phyloP scores from a whole-genome alignment of 2,888 invertebrate genomes.

The Sphinx pinastri region DNA sequence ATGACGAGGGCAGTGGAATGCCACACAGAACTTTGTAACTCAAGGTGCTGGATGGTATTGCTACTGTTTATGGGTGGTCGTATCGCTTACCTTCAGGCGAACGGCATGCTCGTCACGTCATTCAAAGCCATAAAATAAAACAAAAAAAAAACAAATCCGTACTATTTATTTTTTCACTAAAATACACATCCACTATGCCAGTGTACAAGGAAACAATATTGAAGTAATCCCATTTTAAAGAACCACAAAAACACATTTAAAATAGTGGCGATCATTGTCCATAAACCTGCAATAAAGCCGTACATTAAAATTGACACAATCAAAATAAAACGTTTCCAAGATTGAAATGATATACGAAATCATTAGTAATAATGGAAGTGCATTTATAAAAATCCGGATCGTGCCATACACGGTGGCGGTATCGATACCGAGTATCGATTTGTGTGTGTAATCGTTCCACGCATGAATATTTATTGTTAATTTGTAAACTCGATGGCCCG shows the following conservation, averaged over 20 bases:
- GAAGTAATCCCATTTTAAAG: neutral
- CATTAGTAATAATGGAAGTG: conserved; percentile 44
- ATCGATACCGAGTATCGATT: conserved; percentile 49
- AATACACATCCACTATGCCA: neutral
- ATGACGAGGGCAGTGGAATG: no score
- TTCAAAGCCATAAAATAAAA: no score
- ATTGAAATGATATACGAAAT: conserved; percentile 37
- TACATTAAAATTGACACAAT: conserved; percentile 26
- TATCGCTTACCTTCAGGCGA: no score
- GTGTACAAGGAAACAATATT: neutral
- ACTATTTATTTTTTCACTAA: no score
- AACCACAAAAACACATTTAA: neutral
- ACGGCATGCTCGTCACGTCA: no score
- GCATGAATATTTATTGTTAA: conserved; percentile 81
- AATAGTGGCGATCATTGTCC: neutral
- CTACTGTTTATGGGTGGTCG: no score
- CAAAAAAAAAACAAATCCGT: no score
- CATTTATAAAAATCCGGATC: conserved; percentile 52
- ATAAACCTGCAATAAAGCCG: conserved; percentile 10
- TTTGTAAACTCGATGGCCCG: conserved; percentile 70
- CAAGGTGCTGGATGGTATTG: no score
- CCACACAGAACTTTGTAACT: no score
- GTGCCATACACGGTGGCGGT: conserved; percentile 50
- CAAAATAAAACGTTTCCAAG: conserved; percentile 28
- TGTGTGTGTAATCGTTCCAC: conserved; percentile 55